Conservation (phyloP, 2,888 invertebrate species). For the Hirudinaria manillensis region DNA sequence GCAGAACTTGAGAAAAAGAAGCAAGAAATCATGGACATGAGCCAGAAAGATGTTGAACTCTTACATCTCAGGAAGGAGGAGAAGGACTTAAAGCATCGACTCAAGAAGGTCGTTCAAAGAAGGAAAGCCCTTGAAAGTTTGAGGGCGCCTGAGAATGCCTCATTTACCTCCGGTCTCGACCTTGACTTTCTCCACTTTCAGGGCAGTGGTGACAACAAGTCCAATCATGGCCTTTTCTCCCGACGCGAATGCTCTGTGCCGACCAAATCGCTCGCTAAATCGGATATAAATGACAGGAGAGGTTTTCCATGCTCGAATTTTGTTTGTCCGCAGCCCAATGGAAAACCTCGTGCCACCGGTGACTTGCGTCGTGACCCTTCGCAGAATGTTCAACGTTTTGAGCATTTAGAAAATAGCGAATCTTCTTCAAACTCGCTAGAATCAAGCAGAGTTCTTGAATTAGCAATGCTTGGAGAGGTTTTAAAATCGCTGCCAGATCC, state of each 20-base stretch:
- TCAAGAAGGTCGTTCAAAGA: not conserved
- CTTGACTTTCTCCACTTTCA: not conserved
- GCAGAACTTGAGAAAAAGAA: not conserved
- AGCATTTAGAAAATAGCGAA: too few relatives aligned
- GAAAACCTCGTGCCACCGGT: too few relatives aligned
- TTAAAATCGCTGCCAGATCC: too few relatives aligned
- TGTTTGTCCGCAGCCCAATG: too few relatives aligned
- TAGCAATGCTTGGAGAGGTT: too few relatives aligned
- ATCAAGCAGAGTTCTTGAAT: too few relatives aligned
- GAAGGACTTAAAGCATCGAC: not conserved
- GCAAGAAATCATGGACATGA: not conserved
- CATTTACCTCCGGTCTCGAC: not conserved
- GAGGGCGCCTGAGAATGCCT: not conserved
- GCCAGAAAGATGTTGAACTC: not conserved
- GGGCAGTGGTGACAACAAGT: not conserved
- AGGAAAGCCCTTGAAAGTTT: not conserved
- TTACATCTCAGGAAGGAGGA: not conserved
- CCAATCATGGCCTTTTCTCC: not conserved
- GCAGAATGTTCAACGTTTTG: too few relatives aligned
- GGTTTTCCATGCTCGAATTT: too few relatives aligned
- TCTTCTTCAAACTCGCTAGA: too few relatives aligned
- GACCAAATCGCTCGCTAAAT: too few relatives aligned
- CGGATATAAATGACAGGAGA: too few relatives aligned
- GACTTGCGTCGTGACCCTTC: too few relatives aligned
- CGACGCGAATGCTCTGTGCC: not conserved